Evolutionary conservation across 2,113 vertebrate genomes (phyloP).

Genomic region (Pseudolaguvia tuberculata): DNA sequence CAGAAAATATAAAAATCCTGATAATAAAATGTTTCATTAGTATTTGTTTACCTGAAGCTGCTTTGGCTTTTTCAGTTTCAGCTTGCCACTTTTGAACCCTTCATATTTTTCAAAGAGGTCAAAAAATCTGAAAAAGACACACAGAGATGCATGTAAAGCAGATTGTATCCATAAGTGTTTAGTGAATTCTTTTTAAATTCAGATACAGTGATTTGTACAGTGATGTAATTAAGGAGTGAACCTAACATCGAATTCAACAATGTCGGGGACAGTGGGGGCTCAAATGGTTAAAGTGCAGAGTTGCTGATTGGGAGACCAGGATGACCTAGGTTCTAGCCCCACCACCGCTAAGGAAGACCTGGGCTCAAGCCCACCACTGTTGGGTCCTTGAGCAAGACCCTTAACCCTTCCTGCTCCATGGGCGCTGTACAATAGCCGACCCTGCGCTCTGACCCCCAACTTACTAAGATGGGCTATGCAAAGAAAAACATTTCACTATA

Average conservation of each 20-base stretch:
- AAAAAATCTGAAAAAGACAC: slow-evolving; percentile 74
- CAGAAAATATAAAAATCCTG: background rate
- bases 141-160: background rate
- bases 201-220: background rate
- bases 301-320: no score
- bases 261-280: no score
- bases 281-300: no score
- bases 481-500: no score
- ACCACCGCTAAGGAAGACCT: no score
- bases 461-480: no score
- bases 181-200: background rate
- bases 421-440: no score
- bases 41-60: slow-evolving; percentile 73
- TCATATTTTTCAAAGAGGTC: slow-evolving; percentile 88
- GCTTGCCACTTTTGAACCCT: slow-evolving; percentile 83
- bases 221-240: background rate
- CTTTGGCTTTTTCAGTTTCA: slow-evolving; percentile 86
- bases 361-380: no score
- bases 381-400: no score
- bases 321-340: no score
- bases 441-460: no score
- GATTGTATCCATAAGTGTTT: background rate
- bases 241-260: background rate
- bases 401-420: no score
- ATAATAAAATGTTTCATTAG: background rate